phyloP scores from a whole-genome alignment of 2,797 vertebrate genomes.

The Bufotes viridis region DNA sequence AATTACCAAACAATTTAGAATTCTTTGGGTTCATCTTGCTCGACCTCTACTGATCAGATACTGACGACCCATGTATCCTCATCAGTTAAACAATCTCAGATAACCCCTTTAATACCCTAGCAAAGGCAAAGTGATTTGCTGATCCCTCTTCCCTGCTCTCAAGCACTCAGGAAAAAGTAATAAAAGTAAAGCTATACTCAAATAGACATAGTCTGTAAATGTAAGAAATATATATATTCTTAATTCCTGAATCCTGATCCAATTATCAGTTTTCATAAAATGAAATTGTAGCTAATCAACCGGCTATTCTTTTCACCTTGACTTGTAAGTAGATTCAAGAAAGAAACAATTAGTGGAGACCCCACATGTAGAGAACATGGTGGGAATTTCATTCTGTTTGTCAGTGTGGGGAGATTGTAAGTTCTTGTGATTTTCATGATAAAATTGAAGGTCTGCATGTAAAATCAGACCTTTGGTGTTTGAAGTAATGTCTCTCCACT shows the following conservation, averaged over 20 bases:
- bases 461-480: constrained; percentile 41
- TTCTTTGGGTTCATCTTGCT: too few relatives aligned
- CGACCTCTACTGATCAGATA: too few relatives aligned
- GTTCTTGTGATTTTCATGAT: constrained; percentile 16
- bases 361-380: constrained; percentile 23
- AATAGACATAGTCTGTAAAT: neutral
- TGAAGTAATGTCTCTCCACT: constrained; percentile 37
- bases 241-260: constrained; percentile 21
- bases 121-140: too few relatives aligned
- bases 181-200: neutral
- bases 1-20: too few relatives aligned
- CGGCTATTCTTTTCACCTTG: constrained; percentile 12
- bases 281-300: constrained; percentile 39
- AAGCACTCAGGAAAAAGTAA: neutral
- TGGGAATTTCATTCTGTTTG: constrained; percentile 23
- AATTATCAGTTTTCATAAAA: neutral
- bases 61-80: too few relatives aligned
- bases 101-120: too few relatives aligned
- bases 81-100: too few relatives aligned
- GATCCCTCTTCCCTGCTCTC: too few relatives aligned
- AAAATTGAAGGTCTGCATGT: constrained; percentile 40
- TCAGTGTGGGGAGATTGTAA: constrained; percentile 15
- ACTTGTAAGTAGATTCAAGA: constrained; percentile 11
- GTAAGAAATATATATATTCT: neutral
- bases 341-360: constrained; percentile 40